phyloP scores from a whole-genome alignment of 2,888 invertebrate genomes.

The Geotrupes spiniger region DNA sequence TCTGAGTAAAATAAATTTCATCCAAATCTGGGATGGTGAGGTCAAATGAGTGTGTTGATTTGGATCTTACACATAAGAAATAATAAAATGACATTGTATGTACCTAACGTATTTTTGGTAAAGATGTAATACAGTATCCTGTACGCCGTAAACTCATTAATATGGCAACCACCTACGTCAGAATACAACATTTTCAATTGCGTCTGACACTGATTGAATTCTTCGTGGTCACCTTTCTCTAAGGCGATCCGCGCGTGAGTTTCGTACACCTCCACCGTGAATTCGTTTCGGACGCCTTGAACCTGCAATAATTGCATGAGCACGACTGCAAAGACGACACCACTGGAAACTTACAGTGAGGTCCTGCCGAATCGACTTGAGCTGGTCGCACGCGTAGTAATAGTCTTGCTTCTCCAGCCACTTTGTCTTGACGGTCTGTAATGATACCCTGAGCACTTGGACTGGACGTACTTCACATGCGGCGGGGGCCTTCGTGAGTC shows the following conservation, averaged over 20 bases:
- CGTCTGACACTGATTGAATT: constrained; percentile 99
- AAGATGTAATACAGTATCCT: constrained; percentile 96
- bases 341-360: constrained; percentile 72
- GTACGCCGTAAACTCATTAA: constrained; percentile 93
- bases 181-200: constrained; percentile 93
- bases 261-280: constrained; percentile 98
- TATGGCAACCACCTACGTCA: constrained; percentile 72
- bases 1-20: no score
- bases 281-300: constrained; percentile 90
- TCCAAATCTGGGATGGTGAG: no score
- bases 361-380: constrained; percentile 98
- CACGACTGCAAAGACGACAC: not conserved
- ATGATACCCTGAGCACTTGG: constrained; percentile 76
- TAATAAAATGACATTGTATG: no score
- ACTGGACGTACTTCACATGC: constrained; percentile 89
- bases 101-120: constrained; percentile 96
- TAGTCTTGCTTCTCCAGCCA: constrained; percentile 93
- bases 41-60: no score
- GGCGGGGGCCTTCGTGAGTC: constrained; percentile 94
- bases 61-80: no score
- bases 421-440: constrained; percentile 85
- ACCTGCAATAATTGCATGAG: constrained; percentile 58
- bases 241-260: constrained; percentile 97
- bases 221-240: constrained; percentile 97
- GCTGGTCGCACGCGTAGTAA: constrained; percentile 95